Evolutionary conservation across 2,113 vertebrate genomes (phyloP), one percentile per base, ranked within the genome.

Genomic region (Oxyruncus cristatus): DNA sequence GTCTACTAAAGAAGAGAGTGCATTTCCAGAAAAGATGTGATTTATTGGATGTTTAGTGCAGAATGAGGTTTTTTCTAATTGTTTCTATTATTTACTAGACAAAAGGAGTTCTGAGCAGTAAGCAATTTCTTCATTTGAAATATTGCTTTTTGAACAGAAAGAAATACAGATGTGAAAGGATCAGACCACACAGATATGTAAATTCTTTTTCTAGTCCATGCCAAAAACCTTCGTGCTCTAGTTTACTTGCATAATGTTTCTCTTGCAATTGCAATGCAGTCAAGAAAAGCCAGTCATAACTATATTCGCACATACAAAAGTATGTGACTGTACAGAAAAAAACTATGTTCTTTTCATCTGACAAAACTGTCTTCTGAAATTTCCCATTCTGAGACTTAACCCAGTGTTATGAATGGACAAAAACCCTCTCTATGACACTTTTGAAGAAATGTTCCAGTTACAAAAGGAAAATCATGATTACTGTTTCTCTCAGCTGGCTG

Each of bases 1-100:
- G 11, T 12, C 35, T 71, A 9, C 32, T 70, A 49, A 83, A 46
- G 73, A 71, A 86, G 14, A 37, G 19, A 62, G 9, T 28, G 7
- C 2, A 41, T 76, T 76, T 92, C 61, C 23, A 68, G 58, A 35
- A 75, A 41, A 55, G 3, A 33, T 23, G 19, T 39, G 5, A 22
- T 52, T 88, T 83, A 39, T 47, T 85, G 33, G 11, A 17, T 33
- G 12, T 41, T 65, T 47, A 37, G 16, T 47, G 11, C 13, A 89
- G 32, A 74, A 68, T 1, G 56, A 6, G 19, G 19, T 16, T 33
- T 82, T 56, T 47, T 17, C 0, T 0, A 63, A 53, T 0, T 44
- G 12, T 75, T 86, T 52, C 26, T 82, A 6, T 49, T 75, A 61
- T 47, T 83, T 83, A 49, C 58, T 33, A 62, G 21, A 35, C 11